Evolutionary conservation across 2,888 invertebrate genomes (phyloP).

Genomic region (Torymus tubicola): DNA sequence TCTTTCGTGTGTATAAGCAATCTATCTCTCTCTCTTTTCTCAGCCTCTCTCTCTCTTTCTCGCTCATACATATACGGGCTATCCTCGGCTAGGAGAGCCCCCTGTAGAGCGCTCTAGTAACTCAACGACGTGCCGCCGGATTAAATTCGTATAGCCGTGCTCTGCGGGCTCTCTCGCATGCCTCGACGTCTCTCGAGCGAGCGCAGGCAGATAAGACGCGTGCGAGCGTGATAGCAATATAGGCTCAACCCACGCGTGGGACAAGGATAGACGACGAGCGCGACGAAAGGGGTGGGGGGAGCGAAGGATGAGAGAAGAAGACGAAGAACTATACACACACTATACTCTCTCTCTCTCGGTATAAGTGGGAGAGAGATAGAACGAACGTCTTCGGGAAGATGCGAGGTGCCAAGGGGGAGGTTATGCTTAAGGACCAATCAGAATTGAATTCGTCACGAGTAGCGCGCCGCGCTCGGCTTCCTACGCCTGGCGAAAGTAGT

Average conservation of each 20-base stretch:
- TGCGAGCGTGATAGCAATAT: slow-evolving; percentile 50
- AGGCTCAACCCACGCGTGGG: slow-evolving; percentile 37
- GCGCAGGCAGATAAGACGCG: slow-evolving; percentile 62
- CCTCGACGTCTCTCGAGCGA: slow-evolving; percentile 58
- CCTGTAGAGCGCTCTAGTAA: slow-evolving; percentile 71
- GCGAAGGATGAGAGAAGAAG: slow-evolving; percentile 43
- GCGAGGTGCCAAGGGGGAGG: slow-evolving; percentile 72
- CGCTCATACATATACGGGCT: slow-evolving; percentile 52
- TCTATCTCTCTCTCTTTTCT: slow-evolving; percentile 49
- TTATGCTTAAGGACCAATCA: slow-evolving; percentile 79
- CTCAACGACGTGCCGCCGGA: slow-evolving; percentile 73
- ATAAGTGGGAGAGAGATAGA: slow-evolving; percentile 58
- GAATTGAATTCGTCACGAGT: slow-evolving; percentile 80
- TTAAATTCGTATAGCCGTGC: slow-evolving; percentile 70
- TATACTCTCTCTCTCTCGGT: not conserved
- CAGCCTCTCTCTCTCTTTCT: slow-evolving; percentile 45
- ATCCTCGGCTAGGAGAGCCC: slow-evolving; percentile 67
- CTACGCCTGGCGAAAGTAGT: slow-evolving; percentile 73
- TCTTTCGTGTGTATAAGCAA: slow-evolving; percentile 14
- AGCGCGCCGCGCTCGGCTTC: slow-evolving; percentile 70
- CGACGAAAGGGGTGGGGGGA: slow-evolving; percentile 49
- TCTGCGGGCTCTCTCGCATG: slow-evolving; percentile 54
- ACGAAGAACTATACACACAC: slow-evolving; percentile 18
- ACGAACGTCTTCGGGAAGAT: slow-evolving; percentile 61
- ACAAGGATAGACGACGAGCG: slow-evolving; percentile 44